Base-by-base conservation (phyloP, 2,797 vertebrate genomes). In the Scomberomorus guttatus region DNA sequence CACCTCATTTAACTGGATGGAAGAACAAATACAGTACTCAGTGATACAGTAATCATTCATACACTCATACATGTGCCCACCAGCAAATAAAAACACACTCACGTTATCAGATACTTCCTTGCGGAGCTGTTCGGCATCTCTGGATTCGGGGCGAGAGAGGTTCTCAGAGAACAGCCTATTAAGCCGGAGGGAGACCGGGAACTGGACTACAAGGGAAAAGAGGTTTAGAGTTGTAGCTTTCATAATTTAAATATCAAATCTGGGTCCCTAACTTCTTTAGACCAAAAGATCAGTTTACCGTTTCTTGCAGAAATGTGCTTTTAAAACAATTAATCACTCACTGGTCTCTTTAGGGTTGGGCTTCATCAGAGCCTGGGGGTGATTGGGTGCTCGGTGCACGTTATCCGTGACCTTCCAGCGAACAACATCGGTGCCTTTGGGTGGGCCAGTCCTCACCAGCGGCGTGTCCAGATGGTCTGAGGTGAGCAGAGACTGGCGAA, bases 391-490 rank as follows among this genome's bases (percentile, higher is more conserved):
- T 10, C 95, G 93, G 90, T 99, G 98, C 2, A 98, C 96, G 0
- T 99, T 99, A 84, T 99, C 98, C 10, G 94, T 97, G 81, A 99
- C 95, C 91, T 96, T 98, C 98, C 98, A 99, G 82, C 96, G 96
- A 8, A 99, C 96, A 0, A 95, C 94, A 63, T 99, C 98, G 0
- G 96, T 95, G 3, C 97, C 96, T 88, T 99, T 98, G 52, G 94
- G 96, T 14, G 96, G 97, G 8, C 98, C 97, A 0, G 92, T 97
- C 84, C 98, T 93, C 66, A 97, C 93, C 95, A 99, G 93, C 0
- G 98, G 98, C 0, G 97, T 99, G 92, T 99, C 97, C 92, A 98
- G 93, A 77, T 98, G 96, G 87, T 98, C 97, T 0, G 97, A 96
- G 74, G 96, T 95, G 91, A 99, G 96, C 76, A 96, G 93, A 70